A percentile compares a stretch with the other conserved stretches of the same genome.
These are phyloP conservation scores for Megaceryle torquata DNA, from an alignment of 2,113 vertebrate species.

Conservation along the genomic window DNA sequence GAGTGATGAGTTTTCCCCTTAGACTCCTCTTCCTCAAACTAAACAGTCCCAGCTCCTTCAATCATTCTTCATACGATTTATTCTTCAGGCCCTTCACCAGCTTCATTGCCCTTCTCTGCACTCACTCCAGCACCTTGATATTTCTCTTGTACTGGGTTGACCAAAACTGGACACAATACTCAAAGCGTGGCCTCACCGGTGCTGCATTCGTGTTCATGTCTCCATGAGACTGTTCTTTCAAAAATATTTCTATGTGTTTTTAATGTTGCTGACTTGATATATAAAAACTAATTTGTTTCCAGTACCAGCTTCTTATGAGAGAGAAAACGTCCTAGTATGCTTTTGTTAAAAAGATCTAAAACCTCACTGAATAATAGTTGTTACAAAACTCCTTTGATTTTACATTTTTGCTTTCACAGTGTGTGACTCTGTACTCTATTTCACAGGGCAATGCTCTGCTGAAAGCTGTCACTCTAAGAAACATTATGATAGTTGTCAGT, in stretches of 20 bases:
- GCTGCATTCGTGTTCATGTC: background rate
- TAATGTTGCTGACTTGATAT: background rate
- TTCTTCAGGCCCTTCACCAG: too few relatives aligned
- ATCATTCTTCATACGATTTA: too few relatives aligned
- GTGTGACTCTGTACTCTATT: conserved; percentile 64
- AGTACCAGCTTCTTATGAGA: background rate
- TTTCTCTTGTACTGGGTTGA: too few relatives aligned
- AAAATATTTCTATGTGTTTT: background rate
- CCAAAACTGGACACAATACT: too few relatives aligned
- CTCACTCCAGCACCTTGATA: too few relatives aligned
- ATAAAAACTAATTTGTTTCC: conserved; percentile 33
- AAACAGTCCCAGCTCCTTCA: too few relatives aligned
- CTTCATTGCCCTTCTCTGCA: too few relatives aligned
- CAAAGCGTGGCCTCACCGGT: fast-evolving
- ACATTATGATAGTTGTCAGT: conserved; percentile 45
- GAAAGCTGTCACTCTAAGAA: conserved; percentile 63
- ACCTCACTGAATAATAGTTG: conserved; percentile 49
- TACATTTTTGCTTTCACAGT: conserved; percentile 62
- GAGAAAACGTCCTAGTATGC: conserved; percentile 20
- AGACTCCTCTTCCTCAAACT: too few relatives aligned
- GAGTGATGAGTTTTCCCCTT: too few relatives aligned
- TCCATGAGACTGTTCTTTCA: background rate
- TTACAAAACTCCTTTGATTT: conserved; percentile 68
- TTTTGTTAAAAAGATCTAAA: conserved; percentile 62
- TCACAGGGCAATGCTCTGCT: conserved; percentile 68